Evolutionary conservation across 1,140 invertebrate genomes (phyloP).

Genomic region (Conus betulinus): DNA sequence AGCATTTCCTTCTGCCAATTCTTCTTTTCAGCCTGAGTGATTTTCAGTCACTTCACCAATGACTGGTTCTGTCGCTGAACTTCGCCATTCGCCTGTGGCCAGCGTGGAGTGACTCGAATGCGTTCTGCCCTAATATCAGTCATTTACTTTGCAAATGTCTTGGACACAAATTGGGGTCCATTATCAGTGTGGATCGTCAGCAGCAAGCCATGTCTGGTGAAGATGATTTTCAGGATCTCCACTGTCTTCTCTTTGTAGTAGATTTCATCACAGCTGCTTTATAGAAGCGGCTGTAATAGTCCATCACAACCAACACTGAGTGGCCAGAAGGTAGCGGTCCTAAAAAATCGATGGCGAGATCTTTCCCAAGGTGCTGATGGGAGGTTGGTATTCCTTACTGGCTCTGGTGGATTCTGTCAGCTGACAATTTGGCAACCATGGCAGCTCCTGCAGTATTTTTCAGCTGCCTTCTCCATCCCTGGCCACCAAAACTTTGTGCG

Average conservation of each 20-base stretch:
- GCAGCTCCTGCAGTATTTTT: conserved; percentile 38
- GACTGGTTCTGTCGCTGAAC: conserved; percentile 45
- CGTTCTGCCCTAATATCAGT: conserved; percentile 40
- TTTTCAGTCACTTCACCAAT: conserved; percentile 52
- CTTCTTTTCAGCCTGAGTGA: conserved; percentile 37
- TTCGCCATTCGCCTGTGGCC: conserved; percentile 53
- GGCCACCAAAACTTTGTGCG: conserved; percentile 55
- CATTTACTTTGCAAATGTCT: conserved; percentile 37
- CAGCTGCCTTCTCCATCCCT: conserved; percentile 52
- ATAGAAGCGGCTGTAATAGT: conserved; percentile 49
- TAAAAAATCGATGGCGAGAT: conserved; percentile 48
- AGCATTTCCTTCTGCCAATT: conserved; percentile 40
- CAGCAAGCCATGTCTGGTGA: conserved; percentile 46
- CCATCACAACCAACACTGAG: conserved; percentile 43
- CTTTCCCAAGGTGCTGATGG: conserved; percentile 46
- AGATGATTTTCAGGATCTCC: conserved; percentile 40
- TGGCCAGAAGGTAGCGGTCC: conserved; percentile 52
- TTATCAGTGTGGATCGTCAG: conserved; percentile 40
- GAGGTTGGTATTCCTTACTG: conserved; percentile 40
- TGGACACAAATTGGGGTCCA: conserved; percentile 42
- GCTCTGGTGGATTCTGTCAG: conserved; percentile 35
- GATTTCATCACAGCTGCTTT: conserved; percentile 48
- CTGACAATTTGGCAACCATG: conserved; percentile 44
- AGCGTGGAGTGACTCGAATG: conserved; percentile 34
- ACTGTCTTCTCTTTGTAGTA: conserved; percentile 35